Conservation (phyloP, 2,888 invertebrate species). For the Andrena minutula region DNA sequence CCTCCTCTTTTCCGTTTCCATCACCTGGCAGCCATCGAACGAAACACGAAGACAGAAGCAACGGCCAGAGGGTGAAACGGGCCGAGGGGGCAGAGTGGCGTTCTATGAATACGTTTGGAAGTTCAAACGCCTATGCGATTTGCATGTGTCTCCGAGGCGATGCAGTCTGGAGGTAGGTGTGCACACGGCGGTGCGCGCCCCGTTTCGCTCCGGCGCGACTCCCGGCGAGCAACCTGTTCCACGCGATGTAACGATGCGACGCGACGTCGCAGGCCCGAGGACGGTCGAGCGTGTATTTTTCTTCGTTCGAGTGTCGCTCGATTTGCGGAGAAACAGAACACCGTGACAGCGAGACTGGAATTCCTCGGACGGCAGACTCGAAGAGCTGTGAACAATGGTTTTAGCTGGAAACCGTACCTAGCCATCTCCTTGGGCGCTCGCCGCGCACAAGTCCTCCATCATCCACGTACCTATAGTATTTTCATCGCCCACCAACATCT, state of each 20-base stretch:
- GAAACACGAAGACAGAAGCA: conserved; percentile 56
- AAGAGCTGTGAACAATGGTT: too few species aligned
- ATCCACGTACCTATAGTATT: too few species aligned
- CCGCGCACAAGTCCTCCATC: too few species aligned
- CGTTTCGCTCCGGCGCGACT: not conserved
- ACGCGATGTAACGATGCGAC: conserved; percentile 2
- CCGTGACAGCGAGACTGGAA: too few species aligned
- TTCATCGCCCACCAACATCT: too few species aligned
- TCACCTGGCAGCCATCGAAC: conserved; percentile 55
- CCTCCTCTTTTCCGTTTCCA: not conserved
- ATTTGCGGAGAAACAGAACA: too few species aligned
- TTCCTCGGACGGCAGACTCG: too few species aligned
- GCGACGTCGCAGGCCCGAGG: not conserved
- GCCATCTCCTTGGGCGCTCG: too few species aligned
- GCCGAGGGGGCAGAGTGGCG: conserved; percentile 45
- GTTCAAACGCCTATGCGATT: conserved; percentile 76
- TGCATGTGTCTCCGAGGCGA: conserved; percentile 71
- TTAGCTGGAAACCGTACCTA: too few species aligned
- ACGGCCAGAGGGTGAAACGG: conserved; percentile 50
- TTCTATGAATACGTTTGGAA: conserved; percentile 78
- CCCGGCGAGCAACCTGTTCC: conserved; percentile 18
- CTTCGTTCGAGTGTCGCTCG: not conserved
- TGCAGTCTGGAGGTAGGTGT: conserved; percentile 2
- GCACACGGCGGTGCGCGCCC: not conserved
- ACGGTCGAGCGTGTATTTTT: conserved; percentile 4